Conservation (phyloP, 2,888 invertebrate species). For the Acleris cristana region DNA sequence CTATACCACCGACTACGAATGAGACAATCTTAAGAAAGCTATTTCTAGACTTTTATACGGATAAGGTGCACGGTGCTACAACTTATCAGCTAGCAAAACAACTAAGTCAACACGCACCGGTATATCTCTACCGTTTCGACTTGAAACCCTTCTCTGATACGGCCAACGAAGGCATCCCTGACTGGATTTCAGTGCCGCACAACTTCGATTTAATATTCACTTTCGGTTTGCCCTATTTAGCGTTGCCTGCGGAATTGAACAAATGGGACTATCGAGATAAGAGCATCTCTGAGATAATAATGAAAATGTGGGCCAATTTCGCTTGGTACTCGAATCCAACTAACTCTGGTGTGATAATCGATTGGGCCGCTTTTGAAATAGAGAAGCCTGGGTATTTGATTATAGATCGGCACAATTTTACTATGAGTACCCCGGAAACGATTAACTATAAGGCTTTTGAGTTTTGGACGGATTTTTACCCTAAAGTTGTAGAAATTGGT, state of each 20-base stretch:
- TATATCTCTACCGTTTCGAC: constrained; percentile 91
- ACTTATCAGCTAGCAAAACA: constrained; percentile 87
- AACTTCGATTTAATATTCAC: constrained; percentile 92
- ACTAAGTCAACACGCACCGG: constrained; percentile 84
- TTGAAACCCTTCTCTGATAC: constrained; percentile 87
- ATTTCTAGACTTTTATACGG: constrained; percentile 89
- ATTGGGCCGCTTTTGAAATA: constrained; percentile 88
- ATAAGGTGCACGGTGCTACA: constrained; percentile 89
- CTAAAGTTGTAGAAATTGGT: constrained; percentile 88
- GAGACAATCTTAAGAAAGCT: constrained; percentile 85
- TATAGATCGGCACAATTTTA: constrained; percentile 88
- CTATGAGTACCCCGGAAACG: constrained; percentile 87
- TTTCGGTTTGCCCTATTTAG: constrained; percentile 91
- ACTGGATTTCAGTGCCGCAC: constrained; percentile 92
- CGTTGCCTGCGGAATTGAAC: constrained; percentile 80
- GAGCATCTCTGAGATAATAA: constrained; percentile 90
- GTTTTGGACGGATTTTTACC: constrained; percentile 94
- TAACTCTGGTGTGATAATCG: constrained; percentile 87
- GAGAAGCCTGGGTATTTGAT: constrained; percentile 88
- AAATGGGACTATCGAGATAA: constrained; percentile 92
- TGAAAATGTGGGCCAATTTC: constrained; percentile 92
- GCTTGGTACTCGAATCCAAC: constrained; percentile 89
- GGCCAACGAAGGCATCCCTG: constrained; percentile 87
- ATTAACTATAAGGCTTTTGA: constrained; percentile 90
- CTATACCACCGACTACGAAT: constrained; percentile 86